Conservation (phyloP, 2,797 vertebrate genomes). For the Xiphophorus birchmanni region DNA sequence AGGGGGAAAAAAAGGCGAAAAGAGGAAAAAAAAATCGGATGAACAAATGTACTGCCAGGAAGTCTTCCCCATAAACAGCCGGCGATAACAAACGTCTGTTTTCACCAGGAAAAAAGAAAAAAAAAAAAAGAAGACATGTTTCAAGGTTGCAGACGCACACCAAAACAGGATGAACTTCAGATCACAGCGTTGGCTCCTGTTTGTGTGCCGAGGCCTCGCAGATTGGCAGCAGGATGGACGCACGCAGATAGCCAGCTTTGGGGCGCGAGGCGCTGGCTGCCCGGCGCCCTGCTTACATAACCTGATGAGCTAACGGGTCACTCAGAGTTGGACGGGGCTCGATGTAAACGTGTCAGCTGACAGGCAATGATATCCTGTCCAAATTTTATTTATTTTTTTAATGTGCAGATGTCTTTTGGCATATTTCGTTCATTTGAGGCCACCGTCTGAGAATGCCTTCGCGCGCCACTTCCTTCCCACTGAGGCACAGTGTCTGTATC, state of each 20-base stretch:
- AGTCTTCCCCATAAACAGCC: constrained; percentile 56
- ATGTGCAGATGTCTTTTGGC: constrained; percentile 21
- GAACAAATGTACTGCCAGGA: constrained; percentile 62
- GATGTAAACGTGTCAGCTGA: constrained; percentile 71
- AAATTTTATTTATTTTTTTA: constrained; percentile 18
- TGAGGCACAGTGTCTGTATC: constrained; percentile 60
- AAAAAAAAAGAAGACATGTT: constrained; percentile 38
- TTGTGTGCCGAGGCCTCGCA: constrained; percentile 64
- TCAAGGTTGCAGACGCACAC: constrained; percentile 77
- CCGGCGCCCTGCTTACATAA: constrained; percentile 51
- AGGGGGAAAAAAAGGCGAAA: constrained; percentile 18
- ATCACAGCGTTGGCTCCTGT: constrained; percentile 67
- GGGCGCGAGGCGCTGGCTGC: constrained; percentile 2
- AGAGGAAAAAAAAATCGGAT: constrained; percentile 37
- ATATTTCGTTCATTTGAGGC: constrained; percentile 47
- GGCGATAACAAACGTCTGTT: constrained; percentile 75
- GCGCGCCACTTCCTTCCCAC: constrained; percentile 75
- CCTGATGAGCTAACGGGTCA: constrained; percentile 58
- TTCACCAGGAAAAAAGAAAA: constrained; percentile 59
- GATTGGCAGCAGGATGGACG: constrained; percentile 74
- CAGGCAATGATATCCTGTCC: constrained; percentile 62
- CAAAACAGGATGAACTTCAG: constrained; percentile 83
- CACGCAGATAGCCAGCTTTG: constrained; percentile 39
- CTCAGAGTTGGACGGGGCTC: constrained; percentile 44
- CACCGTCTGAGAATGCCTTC: constrained; percentile 65